Conservation (phyloP, 2,113 vertebrate species). For the Perca schrenkii region DNA sequence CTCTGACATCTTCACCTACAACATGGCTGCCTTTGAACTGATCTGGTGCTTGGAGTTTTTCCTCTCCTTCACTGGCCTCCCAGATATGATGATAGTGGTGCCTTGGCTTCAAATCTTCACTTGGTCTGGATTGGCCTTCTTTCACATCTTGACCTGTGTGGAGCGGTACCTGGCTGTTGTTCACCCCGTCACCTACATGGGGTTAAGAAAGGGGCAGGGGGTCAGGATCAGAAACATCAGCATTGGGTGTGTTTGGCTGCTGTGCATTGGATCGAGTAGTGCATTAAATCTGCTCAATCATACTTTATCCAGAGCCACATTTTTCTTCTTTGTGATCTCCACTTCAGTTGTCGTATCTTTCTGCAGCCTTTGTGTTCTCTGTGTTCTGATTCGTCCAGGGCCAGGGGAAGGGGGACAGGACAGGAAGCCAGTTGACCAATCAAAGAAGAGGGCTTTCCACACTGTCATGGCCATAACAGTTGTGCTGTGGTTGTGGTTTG, state of each 20-base stretch:
- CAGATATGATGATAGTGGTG: rapidly evolving
- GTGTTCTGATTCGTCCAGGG: constrained; percentile 6
- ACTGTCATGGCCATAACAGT: background rate
- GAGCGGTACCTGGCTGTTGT: constrained; percentile 39
- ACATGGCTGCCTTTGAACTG: background rate
- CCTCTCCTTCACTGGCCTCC: rapidly evolving
- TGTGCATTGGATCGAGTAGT: background rate
- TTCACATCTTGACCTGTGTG: constrained; percentile 42
- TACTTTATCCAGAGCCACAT: too few relatives aligned
- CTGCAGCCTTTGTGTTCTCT: constrained; percentile 34
- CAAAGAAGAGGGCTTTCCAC: constrained; percentile 20
- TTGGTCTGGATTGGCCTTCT: rapidly evolving
- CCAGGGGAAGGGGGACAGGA: background rate
- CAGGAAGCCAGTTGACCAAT: background rate
- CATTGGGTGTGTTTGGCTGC: background rate
- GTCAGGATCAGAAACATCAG: constrained; percentile 14
- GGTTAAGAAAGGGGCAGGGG: background rate
- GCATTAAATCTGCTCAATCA: too few relatives aligned
- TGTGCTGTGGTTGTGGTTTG: constrained; percentile 1
- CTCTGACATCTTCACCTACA: constrained; percentile 20
- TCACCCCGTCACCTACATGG: constrained; percentile 23
- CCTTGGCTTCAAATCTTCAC: rapidly evolving
- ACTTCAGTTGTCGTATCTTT: background rate
- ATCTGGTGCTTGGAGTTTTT: rapidly evolving
- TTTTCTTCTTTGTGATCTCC: too few relatives aligned